These are phyloP conservation scores for Polyodon spathula DNA, from an alignment of 2,113 vertebrate species.

Conservation along the genomic window DNA sequence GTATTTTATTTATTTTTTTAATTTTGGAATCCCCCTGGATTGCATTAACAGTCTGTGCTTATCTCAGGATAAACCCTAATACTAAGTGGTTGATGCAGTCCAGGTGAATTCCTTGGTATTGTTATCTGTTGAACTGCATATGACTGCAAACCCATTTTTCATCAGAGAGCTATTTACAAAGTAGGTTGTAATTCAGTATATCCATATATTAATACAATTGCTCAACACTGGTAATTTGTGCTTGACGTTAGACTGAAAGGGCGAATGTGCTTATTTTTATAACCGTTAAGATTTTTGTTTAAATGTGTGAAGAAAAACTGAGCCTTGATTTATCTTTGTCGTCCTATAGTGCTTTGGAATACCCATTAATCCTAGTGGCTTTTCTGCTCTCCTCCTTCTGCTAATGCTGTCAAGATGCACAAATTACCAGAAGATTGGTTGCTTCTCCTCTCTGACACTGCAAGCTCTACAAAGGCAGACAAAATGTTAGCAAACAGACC, in stretches of 20 bases:
- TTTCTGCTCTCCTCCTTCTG: not conserved
- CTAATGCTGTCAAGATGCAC: not conserved
- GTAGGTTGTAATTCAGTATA: not conserved
- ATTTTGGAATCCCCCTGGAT: too few relatives aligned
- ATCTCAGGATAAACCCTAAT: too few relatives aligned
- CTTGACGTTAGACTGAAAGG: slow-evolving; percentile 9
- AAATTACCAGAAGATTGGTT: not conserved
- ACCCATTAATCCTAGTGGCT: not conserved
- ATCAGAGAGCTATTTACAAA: too few relatives aligned
- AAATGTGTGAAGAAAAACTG: not conserved
- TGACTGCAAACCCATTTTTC: too few relatives aligned
- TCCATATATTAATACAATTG: slow-evolving; percentile 3
- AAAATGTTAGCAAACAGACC: not conserved
- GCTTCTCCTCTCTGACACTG: not conserved
- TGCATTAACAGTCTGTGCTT: too few relatives aligned
- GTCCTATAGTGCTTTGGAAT: not conserved
- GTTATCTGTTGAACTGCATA: too few relatives aligned
- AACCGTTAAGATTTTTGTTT: slow-evolving; percentile 15
- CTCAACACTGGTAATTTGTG: not conserved
- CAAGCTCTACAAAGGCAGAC: not conserved
- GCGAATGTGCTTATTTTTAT: slow-evolving; percentile 14
- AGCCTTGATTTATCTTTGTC: not conserved
- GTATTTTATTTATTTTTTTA: too few relatives aligned
- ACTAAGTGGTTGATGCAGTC: too few relatives aligned
- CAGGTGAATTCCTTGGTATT: too few relatives aligned